Evolutionary conservation across 2,888 invertebrate genomes (phyloP).

Genomic region (Trachelus stipa): DNA sequence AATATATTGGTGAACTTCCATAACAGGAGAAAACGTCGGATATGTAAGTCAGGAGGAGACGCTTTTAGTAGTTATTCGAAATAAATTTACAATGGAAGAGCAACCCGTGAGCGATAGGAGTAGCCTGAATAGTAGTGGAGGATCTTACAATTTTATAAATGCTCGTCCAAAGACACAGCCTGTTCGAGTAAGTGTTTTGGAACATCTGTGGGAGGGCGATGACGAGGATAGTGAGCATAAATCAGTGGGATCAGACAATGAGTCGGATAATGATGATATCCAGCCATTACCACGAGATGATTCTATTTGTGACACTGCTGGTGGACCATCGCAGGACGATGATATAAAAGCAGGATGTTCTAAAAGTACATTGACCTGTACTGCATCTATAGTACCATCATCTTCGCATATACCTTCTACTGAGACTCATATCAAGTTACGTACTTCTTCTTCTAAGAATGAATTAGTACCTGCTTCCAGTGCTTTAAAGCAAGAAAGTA

Average conservation of each 20-base stretch:
- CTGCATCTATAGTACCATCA: too few species aligned
- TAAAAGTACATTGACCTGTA: too few species aligned
- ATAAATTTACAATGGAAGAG: slow-evolving; percentile 23
- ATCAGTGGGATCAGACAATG: slow-evolving; percentile 31
- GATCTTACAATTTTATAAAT: slow-evolving; percentile 12
- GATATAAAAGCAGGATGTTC: too few species aligned
- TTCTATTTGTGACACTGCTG: slow-evolving; percentile 8
- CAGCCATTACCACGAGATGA: slow-evolving; percentile 14
- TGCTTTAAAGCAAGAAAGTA: too few species aligned
- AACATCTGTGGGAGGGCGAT: slow-evolving; percentile 45
- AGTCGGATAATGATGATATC: slow-evolving; percentile 25
- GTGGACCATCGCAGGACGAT: too few species aligned
- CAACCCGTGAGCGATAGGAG: slow-evolving; percentile 22
- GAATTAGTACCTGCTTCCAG: too few species aligned
- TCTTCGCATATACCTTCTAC: too few species aligned
- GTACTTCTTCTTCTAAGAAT: too few species aligned
- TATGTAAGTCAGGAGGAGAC: slow-evolving; percentile 21
- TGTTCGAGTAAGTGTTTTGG: slow-evolving; percentile 48
- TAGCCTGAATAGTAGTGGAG: slow-evolving; percentile 22
- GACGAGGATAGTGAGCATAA: slow-evolving; percentile 49
- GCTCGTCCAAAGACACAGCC: slow-evolving; percentile 44
- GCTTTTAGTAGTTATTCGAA: background rate
- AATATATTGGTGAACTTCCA: too few species aligned
- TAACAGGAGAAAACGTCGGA: slow-evolving; percentile 3
- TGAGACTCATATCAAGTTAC: too few species aligned